Percentiles rank a stretch among this genome's conserved stretches.
Evolutionary conservation across 2,113 vertebrate genomes (phyloP).

Genomic region (Gobius niger): DNA sequence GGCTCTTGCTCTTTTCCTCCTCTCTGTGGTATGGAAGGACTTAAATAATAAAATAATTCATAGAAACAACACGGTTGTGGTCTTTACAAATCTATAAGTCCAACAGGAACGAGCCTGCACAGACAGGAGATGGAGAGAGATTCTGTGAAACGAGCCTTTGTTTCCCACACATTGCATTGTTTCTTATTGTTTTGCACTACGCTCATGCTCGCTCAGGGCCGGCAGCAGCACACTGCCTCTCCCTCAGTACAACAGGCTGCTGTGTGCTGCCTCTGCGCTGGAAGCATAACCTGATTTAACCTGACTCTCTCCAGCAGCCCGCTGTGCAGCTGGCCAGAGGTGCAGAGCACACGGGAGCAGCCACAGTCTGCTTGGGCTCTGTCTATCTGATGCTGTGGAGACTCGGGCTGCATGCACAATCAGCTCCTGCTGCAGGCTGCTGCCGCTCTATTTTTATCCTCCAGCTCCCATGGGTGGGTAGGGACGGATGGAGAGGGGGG

Average conservation of each 20-base stretch:
- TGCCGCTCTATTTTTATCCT: conserved; percentile 74
- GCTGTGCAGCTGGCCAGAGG: conserved; percentile 62
- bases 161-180: conserved; percentile 71
- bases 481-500: conserved; percentile 23
- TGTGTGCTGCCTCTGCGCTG: conserved; percentile 23
- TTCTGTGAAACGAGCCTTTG: conserved; percentile 65
- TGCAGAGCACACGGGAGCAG: conserved; percentile 54
- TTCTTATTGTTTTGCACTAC: conserved; percentile 67
- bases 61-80: conserved; percentile 18
- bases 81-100: conserved; percentile 10
- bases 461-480: conserved; percentile 65
- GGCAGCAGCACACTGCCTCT: conserved; percentile 35
- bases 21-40: background rate
- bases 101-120: conserved; percentile 6
- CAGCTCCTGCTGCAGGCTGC: conserved; percentile 72
- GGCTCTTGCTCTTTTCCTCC: background rate
- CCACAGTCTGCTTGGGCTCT: conserved; percentile 35
- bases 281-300: conserved; percentile 57
- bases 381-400: conserved; percentile 61
- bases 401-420: conserved; percentile 77
- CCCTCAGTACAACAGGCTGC: conserved; percentile 48
- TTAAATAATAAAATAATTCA: background rate
- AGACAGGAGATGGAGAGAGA: conserved; percentile 41
- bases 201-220: conserved; percentile 39
- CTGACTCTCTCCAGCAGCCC: conserved; percentile 47